phyloP scores from a whole-genome alignment of 2,888 invertebrate species.

The Aromia moschata region DNA sequence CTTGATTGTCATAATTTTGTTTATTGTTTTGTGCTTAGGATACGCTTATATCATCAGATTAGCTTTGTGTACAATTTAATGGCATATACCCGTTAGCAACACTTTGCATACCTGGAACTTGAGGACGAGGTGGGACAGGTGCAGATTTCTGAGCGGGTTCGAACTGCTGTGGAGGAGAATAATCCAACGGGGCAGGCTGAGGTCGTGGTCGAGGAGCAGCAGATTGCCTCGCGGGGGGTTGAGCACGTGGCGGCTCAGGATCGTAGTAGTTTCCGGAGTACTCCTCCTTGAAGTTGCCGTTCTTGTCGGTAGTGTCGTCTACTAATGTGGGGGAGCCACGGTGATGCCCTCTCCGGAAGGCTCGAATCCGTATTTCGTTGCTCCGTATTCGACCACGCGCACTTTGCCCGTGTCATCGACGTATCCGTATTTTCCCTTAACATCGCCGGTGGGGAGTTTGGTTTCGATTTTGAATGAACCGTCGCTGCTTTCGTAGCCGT shows the following conservation, averaged over 20 bases:
- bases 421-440: slow-evolving; percentile 91
- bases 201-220: slow-evolving; percentile 48
- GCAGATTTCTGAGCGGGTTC: slow-evolving; percentile 40
- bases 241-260: slow-evolving; percentile 44
- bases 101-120: slow-evolving; percentile 33
- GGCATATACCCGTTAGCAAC: too few relatives aligned
- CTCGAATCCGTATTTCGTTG: slow-evolving; percentile 87
- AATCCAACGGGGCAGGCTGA: slow-evolving; percentile 52
- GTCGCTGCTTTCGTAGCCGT: slow-evolving; percentile 88
- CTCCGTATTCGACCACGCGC: slow-evolving; percentile 88
- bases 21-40: too few relatives aligned
- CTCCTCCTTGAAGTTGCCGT: slow-evolving; percentile 54
- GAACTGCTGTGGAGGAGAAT: slow-evolving; percentile 43
- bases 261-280: slow-evolving; percentile 35
- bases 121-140: slow-evolving; percentile 31
- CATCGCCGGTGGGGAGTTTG: slow-evolving; percentile 81
- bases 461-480: slow-evolving; percentile 92
- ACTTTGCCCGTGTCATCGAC: slow-evolving; percentile 84
- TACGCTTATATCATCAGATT: too few relatives aligned
- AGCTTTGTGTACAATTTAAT: too few relatives aligned
- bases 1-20: too few relatives aligned
- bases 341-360: slow-evolving; percentile 88
- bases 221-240: slow-evolving; percentile 42
- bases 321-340: slow-evolving; percentile 73
- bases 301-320: slow-evolving; percentile 66